A percentile compares a stretch with the other conserved stretches of the same genome.
These are phyloP conservation scores for Lagria hirta DNA, from an alignment of 2,888 invertebrate genomes.

Conservation along the genomic window DNA sequence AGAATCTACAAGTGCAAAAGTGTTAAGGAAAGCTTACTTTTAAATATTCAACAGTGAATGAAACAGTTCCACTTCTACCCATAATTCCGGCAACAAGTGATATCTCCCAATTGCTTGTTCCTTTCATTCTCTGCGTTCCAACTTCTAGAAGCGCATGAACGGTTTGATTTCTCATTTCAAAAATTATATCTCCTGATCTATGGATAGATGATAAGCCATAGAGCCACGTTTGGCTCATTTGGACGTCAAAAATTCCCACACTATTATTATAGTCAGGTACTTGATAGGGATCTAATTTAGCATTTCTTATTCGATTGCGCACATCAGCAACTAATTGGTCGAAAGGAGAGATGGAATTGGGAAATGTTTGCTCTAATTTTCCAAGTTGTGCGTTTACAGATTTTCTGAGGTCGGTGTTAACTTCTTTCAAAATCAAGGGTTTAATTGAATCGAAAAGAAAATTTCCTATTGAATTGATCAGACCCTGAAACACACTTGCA, in stretches of 20 bases:
- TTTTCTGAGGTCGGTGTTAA: conserved; percentile 70
- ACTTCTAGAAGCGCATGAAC: conserved; percentile 68
- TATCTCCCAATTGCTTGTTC: conserved; percentile 78
- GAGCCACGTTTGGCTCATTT: conserved; percentile 74
- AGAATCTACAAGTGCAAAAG: no score
- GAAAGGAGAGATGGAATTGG: conserved; percentile 82
- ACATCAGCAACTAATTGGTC: conserved; percentile 80
- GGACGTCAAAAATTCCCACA: conserved; percentile 69
- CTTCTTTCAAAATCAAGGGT: conserved; percentile 77
- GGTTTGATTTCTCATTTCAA: conserved; percentile 72
- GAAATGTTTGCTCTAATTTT: conserved; percentile 71
- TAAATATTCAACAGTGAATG: conserved; percentile 79
- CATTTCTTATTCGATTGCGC: conserved; percentile 65
- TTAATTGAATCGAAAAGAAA: conserved; percentile 86
- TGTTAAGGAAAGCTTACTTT: no score
- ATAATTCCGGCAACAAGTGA: conserved; percentile 67
- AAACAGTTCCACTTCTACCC: conserved; percentile 70
- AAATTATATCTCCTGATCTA: conserved; percentile 75
- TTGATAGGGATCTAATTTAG: conserved; percentile 73
- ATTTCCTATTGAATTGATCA: conserved; percentile 79
- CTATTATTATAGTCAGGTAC: conserved; percentile 73
- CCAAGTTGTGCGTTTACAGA: conserved; percentile 75
- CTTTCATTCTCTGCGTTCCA: conserved; percentile 78
- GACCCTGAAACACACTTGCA: conserved; percentile 65
- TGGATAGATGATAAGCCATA: conserved; percentile 80